Conservation (phyloP, 1,140 invertebrate species). For the Lordiphosa collinella region DNA sequence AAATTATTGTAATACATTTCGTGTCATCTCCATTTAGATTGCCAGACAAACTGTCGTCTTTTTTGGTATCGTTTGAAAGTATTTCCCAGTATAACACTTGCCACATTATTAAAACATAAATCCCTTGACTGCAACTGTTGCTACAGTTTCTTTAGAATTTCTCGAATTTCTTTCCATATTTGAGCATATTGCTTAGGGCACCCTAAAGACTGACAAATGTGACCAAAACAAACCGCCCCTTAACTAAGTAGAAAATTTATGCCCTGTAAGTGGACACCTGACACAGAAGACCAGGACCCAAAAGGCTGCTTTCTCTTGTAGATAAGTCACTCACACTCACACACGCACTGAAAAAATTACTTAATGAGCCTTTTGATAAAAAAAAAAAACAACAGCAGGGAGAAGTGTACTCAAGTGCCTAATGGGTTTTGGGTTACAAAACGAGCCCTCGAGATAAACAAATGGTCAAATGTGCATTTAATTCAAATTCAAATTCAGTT, state of each 20-base stretch:
- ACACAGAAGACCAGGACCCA: conserved; percentile 35
- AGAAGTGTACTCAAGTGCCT: conserved; percentile 62
- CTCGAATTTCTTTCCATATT: conserved; percentile 49
- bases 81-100: conserved; percentile 40
- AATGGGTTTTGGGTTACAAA: conserved; percentile 75
- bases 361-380: conserved; percentile 70
- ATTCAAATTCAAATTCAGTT: conserved; percentile 13
- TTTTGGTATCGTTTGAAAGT: too few species aligned
- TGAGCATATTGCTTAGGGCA: conserved; percentile 24
- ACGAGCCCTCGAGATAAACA: conserved; percentile 63
- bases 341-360: conserved; percentile 42
- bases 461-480: conserved; percentile 55
- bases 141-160: conserved; percentile 38
- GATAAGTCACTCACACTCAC: conserved; percentile 42
- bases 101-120: conserved; percentile 43
- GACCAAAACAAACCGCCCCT: conserved; percentile 68
- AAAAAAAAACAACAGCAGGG: conserved; percentile 38
- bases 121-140: conserved; percentile 42
- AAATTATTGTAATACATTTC: too few species aligned
- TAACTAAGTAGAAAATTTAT: conserved; percentile 30
- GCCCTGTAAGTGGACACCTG: conserved; percentile 67
- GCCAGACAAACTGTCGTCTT: conserved; percentile 50
- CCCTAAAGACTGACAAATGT: conserved; percentile 45
- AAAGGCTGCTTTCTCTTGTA: conserved; percentile 31
- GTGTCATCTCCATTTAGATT: not conserved